phyloP scores from a whole-genome alignment of 2,113 vertebrate species.

The Phodopus roborovskii region DNA sequence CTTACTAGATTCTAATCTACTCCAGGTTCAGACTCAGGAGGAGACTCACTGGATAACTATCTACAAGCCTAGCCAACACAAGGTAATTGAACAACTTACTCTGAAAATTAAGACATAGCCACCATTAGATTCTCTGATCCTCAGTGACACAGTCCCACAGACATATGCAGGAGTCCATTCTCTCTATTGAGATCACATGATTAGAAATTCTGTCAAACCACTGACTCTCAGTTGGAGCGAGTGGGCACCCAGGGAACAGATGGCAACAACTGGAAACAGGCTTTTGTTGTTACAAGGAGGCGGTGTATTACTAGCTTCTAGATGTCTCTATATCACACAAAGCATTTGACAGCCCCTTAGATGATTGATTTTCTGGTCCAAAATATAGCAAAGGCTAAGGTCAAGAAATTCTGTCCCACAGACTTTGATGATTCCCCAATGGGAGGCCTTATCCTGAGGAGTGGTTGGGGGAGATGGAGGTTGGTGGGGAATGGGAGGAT shows the following conservation, averaged over 20 bases:
- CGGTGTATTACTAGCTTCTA: not conserved
- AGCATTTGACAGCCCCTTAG: not conserved
- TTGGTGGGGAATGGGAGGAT: too few species aligned
- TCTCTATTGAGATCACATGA: not conserved
- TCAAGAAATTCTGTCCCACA: not conserved
- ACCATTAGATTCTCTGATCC: not conserved
- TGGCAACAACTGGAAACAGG: not conserved
- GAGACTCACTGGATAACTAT: not conserved
- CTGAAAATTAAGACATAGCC: not conserved
- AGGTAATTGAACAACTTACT: not conserved
- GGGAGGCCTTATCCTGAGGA: too few species aligned
- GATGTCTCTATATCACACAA: not conserved
- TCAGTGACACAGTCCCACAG: not conserved
- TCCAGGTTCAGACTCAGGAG: not conserved
- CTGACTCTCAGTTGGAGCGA: not conserved
- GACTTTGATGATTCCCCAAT: too few species aligned
- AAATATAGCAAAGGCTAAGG: not conserved
- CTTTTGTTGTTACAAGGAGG: not conserved
- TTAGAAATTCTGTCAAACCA: constrained; percentile 15
- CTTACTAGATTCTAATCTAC: not conserved
- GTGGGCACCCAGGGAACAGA: not conserved
- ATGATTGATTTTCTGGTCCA: not conserved
- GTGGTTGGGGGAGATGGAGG: too few species aligned
- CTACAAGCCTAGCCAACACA: not conserved
- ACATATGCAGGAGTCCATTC: not conserved